These are phyloP conservation scores for Zaprionus obscuricornis DNA, from an alignment of 2,888 invertebrate species.

Conservation along the genomic window DNA sequence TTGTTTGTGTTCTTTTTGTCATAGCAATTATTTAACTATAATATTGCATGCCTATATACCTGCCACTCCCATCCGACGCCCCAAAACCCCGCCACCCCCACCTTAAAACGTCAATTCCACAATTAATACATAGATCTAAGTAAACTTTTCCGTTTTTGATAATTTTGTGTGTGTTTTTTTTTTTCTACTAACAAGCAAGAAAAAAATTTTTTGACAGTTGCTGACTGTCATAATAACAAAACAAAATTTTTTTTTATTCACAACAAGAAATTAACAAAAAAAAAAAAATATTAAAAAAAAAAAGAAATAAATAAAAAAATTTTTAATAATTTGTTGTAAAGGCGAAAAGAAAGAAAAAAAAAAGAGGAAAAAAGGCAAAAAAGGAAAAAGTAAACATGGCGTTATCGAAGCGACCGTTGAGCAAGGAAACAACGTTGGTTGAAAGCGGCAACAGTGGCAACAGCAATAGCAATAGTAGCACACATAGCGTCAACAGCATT, in stretches of 20 bases:
- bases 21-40: too few relatives aligned
- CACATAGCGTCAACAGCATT: too few relatives aligned
- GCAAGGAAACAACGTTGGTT: slow-evolving; percentile 81
- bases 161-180: too few relatives aligned
- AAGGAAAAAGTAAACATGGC: slow-evolving; percentile 73
- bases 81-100: neutral
- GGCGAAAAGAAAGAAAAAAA: slow-evolving; percentile 31
- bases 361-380: neutral
- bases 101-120: neutral
- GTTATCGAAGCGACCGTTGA: slow-evolving; percentile 82
- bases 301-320: slow-evolving; percentile 5
- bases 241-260: too few relatives aligned
- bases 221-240: too few relatives aligned
- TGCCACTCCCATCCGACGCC: neutral
- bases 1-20: neutral
- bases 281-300: neutral
- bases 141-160: too few relatives aligned
- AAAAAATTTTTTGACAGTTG: too few relatives aligned
- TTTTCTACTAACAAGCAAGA: too few relatives aligned
- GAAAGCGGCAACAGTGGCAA: slow-evolving; percentile 75
- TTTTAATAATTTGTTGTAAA: slow-evolving; percentile 45
- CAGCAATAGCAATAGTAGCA: slow-evolving; percentile 48
- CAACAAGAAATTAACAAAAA: slow-evolving; percentile 20
- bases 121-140: slow-evolving; percentile 46
- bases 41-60: slow-evolving; percentile 33